Base-by-base conservation (phyloP, 1,140 invertebrate genomes). In the Chironomus tepperi region DNA sequence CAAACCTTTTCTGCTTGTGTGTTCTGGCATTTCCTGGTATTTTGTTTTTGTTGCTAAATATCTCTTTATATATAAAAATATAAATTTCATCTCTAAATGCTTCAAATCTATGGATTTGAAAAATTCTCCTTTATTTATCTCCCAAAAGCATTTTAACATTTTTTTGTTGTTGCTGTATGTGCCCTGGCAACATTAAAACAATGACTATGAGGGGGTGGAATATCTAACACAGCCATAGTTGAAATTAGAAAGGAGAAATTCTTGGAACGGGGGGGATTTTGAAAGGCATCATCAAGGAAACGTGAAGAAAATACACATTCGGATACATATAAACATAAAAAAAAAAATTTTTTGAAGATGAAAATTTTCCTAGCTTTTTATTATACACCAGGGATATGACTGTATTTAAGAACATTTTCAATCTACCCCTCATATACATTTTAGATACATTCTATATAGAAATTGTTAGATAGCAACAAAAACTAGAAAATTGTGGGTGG, bases 331-430 rank as follows among this genome's bases (percentile, higher is more conserved):
- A 34, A 34, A 34, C 5, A 57, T 57, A n/a, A 12, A 57, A 57
- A n/a, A n/a, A 57, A 57, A 15, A 57, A 57, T 57, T 5, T n/a
- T 1, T 57, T n/a, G 15, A n/a, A 57, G 47, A 57, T 57, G 47
- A 57, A 57, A 57, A 57, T 57, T 57, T 47, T 57, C n/a, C 47
- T 57, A 15, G 12, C 47, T 57, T 57, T 57, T 57, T 57, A 57
- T 57, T 57, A 57, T 57, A 57, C 47, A 57, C 47, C 1, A 57
- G 47, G 47, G 47, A 57, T 9, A 47, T 10, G 43, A 47, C 8
- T 15, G 43, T 47, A 47, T 47, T 47, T 47, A 47, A 47, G 12
- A 57, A 57, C 8, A 57, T 57, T 57, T 57, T 57, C 9, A 57
- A 57, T 57, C 12, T n/a, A 34, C 24, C 24, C n/a, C 24, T 34